Evolutionary conservation across 2,797 vertebrate species (phyloP), one percentile per base, ranked within the genome.

Genomic region (Euthynnus affinis): DNA sequence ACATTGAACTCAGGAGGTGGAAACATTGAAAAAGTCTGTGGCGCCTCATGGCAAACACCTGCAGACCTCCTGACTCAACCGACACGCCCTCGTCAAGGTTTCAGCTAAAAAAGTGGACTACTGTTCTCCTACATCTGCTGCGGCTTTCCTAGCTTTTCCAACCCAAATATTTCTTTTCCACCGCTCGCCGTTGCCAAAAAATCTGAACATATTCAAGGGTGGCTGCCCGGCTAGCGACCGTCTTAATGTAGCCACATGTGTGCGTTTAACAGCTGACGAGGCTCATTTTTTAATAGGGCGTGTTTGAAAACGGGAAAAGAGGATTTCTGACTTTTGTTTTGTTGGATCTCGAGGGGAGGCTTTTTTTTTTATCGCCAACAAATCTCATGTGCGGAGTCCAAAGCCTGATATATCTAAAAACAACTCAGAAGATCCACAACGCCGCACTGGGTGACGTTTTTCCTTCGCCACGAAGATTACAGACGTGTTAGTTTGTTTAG

Each of bases 91-190:
- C 42, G 14, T 56, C 55, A 51, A 52, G 60, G 42, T 59, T 67
- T 65, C 17, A 9, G 65, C 81, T 74, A 17, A 79, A 75, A 75
- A 66, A 89, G 89, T 51, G 61, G 68, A 71, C 76, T 63, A 78
- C 78, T 91, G 85, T 92, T 89, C 86, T 77, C 73, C 73, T 22
- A 63, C 84, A 87, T 84, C 81, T 82, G 84, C 65, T 46, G 69
- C 6, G 70, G 76, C n/a, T 62, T 27, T 49, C 48, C 3, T 77
- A 65, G n/a, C 60, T 9, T 9, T 75, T 91, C 90, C 90, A 92
- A 92, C 61, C 55, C 23, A 77, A 93, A 91, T 20, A 88, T 34
- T 58, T 32, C 40, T 49, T 27, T 4, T 4, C 27, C 27, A 2
- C 27, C 27, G 0, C 27, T 27, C 58, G 13, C n/a, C 5, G 2